phyloP scores from a whole-genome alignment of 2,113 vertebrate species.

The Miniopterus natalensis region DNA sequence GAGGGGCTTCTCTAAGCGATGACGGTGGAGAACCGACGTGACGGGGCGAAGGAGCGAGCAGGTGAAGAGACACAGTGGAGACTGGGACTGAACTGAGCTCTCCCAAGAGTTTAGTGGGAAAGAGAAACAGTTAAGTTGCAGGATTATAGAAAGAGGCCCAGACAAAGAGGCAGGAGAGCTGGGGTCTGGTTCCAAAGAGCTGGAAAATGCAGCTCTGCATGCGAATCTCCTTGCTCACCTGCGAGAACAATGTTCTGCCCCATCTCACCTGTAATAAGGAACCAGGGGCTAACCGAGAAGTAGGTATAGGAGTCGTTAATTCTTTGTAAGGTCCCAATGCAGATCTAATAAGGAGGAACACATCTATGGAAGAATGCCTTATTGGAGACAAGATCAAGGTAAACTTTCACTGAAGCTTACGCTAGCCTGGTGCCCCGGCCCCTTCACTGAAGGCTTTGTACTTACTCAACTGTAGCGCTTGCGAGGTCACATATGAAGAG shows the following conservation, averaged over 20 bases:
- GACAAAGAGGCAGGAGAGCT: neutral
- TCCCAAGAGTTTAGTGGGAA: neutral
- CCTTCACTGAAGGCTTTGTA: conserved; percentile 41
- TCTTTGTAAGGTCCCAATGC: conserved; percentile 41
- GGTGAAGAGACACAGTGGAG: neutral
- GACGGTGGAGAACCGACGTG: neutral
- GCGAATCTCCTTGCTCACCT: neutral
- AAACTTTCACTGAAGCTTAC: conserved; percentile 65
- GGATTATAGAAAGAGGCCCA: conserved; percentile 10
- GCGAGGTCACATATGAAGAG: conserved; percentile 65
- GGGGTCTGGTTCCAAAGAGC: neutral
- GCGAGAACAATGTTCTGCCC: neutral
- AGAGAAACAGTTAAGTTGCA: neutral
- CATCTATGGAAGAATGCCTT: conserved; percentile 50
- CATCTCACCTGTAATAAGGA: conserved; percentile 20
- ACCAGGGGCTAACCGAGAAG: neutral
- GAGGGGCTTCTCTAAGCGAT: neutral
- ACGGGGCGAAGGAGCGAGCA: neutral
- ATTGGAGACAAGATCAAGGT: conserved; percentile 68
- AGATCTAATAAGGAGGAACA: conserved; percentile 44
- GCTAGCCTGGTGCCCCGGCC: neutral
- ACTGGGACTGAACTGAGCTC: neutral
- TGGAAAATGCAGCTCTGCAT: neutral
- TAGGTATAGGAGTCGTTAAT: neutral
- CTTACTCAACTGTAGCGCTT: neutral